Conservation (phyloP, 2,888 invertebrate species). For the Noctuana brunneofusca region DNA sequence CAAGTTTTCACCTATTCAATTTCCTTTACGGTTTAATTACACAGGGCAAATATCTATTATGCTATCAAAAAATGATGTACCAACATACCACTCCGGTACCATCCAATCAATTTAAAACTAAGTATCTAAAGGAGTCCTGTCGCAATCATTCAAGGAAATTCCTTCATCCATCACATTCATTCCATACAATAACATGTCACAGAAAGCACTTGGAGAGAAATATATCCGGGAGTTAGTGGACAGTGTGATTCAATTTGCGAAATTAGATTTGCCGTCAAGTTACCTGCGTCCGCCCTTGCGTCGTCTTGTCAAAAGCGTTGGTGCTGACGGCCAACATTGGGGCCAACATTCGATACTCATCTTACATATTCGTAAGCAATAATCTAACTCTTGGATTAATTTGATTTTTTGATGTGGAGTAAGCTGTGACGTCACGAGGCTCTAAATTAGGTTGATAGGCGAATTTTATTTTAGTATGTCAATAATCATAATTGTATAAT, state of each 20-base stretch:
- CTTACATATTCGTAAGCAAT: neutral
- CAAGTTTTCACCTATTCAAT: too few species aligned
- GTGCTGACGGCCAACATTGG: constrained; percentile 51
- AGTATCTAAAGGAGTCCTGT: constrained; percentile 18
- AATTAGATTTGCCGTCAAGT: constrained; percentile 78
- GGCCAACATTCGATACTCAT: constrained; percentile 42
- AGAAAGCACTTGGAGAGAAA: constrained; percentile 47
- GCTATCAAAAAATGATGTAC: too few species aligned
- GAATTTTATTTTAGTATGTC: too few species aligned
- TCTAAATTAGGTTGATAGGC: too few species aligned
- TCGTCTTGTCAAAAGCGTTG: constrained; percentile 50
- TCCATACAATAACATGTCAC: constrained; percentile 54
- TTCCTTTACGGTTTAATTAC: too few species aligned
- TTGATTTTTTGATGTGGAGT: too few species aligned
- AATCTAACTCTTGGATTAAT: constrained; percentile 27
- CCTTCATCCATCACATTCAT: constrained; percentile 41
- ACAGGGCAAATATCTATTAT: too few species aligned
- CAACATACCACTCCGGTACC: neutral
- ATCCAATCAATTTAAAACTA: constrained; percentile 30
- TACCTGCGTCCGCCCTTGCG: constrained; percentile 71
- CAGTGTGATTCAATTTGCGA: constrained; percentile 77
- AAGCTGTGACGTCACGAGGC: too few species aligned
- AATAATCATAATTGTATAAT: too few species aligned
- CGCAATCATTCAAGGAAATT: constrained; percentile 37
- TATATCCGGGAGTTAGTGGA: constrained; percentile 64